phyloP scores from a whole-genome alignment of 2,797 vertebrate genomes.

The Thaleichthys pacificus region DNA sequence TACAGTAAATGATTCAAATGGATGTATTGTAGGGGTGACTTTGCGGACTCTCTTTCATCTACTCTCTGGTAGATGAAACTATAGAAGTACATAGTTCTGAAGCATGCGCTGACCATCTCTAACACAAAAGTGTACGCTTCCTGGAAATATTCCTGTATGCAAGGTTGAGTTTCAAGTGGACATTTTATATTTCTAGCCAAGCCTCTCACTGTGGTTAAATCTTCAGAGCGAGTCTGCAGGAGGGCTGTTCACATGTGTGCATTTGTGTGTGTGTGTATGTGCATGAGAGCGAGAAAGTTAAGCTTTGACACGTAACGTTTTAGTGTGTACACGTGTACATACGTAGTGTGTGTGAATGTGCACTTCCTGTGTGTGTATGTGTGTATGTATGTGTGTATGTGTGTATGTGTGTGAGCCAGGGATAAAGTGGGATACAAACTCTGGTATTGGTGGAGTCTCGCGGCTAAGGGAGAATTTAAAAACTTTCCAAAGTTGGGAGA shows the following conservation, averaged over 20 bases:
- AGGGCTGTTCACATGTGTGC: neutral
- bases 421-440: constrained; percentile 7
- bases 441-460: constrained; percentile 12
- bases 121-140: constrained; percentile 27
- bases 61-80: neutral
- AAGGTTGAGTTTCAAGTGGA: constrained; percentile 8
- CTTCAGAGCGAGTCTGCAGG: constrained; percentile 5
- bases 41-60: neutral
- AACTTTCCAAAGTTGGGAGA: constrained; percentile 55
- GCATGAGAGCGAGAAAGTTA: too few species aligned
- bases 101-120: constrained; percentile 1
- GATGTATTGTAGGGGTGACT: constrained; percentile 3
- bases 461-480: constrained; percentile 44
- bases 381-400: too few species aligned
- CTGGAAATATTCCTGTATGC: neutral
- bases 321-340: neutral
- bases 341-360: neutral
- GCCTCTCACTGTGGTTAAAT: constrained; percentile 3
- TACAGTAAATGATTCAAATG: constrained; percentile 16
- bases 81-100: neutral
- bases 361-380: neutral
- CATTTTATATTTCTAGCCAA: constrained; percentile 3
- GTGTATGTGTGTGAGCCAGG: neutral
- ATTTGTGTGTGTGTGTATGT: neutral
- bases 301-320: neutral